phyloP scores from a whole-genome alignment of 2,797 vertebrate species.

The Pseudochromis fuscus region DNA sequence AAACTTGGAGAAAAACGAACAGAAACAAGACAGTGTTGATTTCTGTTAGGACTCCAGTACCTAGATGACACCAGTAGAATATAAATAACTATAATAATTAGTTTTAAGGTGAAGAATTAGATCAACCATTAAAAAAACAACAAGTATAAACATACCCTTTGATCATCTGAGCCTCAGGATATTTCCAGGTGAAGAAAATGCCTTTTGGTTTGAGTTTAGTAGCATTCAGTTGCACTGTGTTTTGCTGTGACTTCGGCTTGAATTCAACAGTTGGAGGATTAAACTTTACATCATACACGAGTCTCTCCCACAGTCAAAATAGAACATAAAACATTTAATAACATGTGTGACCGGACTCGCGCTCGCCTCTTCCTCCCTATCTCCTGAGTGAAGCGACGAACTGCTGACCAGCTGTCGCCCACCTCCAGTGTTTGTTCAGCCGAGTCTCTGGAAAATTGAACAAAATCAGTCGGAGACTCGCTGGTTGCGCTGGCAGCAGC shows the following conservation, averaged over 20 bases:
- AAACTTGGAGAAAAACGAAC: background rate
- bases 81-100: background rate
- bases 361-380: background rate
- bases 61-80: background rate
- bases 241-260: slow-evolving; percentile 8
- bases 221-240: background rate
- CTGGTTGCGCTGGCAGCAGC: slow-evolving; percentile 10
- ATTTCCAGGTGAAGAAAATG: background rate
- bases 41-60: no score
- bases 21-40: no score
- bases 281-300: background rate
- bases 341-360: slow-evolving; percentile 11
- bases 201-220: background rate
- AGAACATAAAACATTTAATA: slow-evolving; percentile 30
- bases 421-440: slow-evolving; percentile 52
- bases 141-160: background rate
- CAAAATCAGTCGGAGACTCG: slow-evolving; percentile 18
- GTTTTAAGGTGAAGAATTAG: background rate
- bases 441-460: slow-evolving; percentile 45
- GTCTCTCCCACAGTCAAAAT: slow-evolving; percentile 11
- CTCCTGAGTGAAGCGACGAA: slow-evolving; percentile 13
- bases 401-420: slow-evolving; percentile 51
- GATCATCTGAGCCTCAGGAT: no score
- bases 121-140: background rate
- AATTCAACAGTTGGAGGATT: background rate